phyloP scores from a whole-genome alignment of 2,113 vertebrate species.

The Stomatorhinus ivindoensis region DNA sequence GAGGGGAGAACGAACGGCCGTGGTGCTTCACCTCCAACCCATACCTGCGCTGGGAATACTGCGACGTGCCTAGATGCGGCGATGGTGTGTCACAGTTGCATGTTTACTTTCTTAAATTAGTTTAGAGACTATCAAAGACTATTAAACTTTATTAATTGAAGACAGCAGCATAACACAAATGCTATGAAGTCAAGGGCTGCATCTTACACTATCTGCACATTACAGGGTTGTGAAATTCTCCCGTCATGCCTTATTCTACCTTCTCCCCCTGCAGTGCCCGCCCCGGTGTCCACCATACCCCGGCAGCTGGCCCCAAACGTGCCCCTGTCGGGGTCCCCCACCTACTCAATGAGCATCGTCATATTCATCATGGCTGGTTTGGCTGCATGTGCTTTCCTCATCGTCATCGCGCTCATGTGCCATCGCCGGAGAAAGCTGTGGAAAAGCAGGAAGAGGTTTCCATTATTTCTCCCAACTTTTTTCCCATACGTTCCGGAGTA shows the following conservation, averaged over 20 bases:
- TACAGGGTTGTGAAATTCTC: not conserved
- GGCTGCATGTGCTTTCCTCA: constrained; percentile 62
- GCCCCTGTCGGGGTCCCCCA: constrained; percentile 60
- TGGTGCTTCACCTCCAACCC: constrained; percentile 78
- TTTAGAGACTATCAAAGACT: not conserved
- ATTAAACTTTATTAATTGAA: not conserved
- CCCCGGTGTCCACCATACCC: constrained; percentile 54
- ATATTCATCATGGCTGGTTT: constrained; percentile 74
- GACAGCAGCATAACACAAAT: not conserved
- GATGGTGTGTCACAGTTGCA: not conserved
- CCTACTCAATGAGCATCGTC: constrained; percentile 85
- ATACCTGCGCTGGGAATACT: constrained; percentile 78
- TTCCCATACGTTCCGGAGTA: not conserved
- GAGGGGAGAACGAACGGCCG: constrained; percentile 71
- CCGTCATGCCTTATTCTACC: not conserved
- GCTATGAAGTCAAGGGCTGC: not conserved
- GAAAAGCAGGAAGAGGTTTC: constrained; percentile 77
- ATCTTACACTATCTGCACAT: not conserved
- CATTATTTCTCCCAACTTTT: not conserved
- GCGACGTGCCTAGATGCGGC: constrained; percentile 51
- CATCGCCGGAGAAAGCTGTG: constrained; percentile 70
- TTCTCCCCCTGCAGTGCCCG: constrained; percentile 49
- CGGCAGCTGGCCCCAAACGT: constrained; percentile 48
- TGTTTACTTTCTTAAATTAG: not conserved
- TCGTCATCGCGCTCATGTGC: constrained; percentile 65